phyloP scores from a whole-genome alignment of 2,113 vertebrate species.

The Mesembrinibis cayennensis region DNA sequence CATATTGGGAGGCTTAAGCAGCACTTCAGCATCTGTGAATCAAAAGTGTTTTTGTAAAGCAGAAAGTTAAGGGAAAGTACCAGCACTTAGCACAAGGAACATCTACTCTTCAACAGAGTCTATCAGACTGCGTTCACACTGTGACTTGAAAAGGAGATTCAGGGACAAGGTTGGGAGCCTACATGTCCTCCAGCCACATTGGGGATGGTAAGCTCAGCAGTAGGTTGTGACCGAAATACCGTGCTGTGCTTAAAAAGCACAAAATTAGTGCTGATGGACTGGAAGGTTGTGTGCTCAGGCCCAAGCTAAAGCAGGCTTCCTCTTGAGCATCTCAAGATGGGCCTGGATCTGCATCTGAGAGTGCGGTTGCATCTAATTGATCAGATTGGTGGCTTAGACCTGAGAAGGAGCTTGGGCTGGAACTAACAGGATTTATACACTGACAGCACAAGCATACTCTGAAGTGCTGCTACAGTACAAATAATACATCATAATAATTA shows the following conservation, averaged over 20 bases:
- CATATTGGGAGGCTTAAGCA: background rate
- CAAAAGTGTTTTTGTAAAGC: background rate
- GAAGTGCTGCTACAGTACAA: constrained; percentile 1
- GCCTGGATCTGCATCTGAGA: background rate
- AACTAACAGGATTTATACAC: background rate
- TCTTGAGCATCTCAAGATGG: background rate
- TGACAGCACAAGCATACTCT: background rate
- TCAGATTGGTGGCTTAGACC: background rate
- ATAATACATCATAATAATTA: constrained; percentile 21
- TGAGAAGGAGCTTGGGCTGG: background rate
- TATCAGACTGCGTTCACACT: background rate
- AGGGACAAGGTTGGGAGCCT: background rate
- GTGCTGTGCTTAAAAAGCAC: background rate
- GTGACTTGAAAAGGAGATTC: background rate
- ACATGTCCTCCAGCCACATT: fast-evolving
- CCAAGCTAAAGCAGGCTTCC: background rate
- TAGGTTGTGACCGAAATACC: background rate
- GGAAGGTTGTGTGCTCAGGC: background rate
- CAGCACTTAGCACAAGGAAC: background rate
- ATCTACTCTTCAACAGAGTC: background rate
- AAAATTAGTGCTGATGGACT: background rate
- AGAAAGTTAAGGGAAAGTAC: background rate
- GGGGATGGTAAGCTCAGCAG: background rate
- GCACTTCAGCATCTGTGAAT: background rate
- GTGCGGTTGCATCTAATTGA: background rate